These are phyloP conservation scores for Polietes domitor DNA, from an alignment of 2,888 invertebrate genomes.

Conservation along the genomic window DNA sequence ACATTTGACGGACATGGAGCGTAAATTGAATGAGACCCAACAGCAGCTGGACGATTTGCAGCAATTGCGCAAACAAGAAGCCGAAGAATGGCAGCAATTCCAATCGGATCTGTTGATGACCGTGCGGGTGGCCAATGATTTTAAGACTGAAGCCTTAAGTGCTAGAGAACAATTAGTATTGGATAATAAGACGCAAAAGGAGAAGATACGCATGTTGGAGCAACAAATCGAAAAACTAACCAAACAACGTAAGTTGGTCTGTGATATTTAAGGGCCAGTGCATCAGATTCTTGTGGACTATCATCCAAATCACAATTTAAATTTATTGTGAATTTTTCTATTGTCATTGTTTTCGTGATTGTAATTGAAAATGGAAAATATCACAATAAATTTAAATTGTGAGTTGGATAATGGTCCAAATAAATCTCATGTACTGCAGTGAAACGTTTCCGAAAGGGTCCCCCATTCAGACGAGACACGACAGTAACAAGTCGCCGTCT, in stretches of 20 bases:
- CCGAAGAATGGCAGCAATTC: slow-evolving; percentile 95
- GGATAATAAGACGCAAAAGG: slow-evolving; percentile 91
- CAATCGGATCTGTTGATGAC: slow-evolving; percentile 95
- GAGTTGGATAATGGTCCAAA: no score
- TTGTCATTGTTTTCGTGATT: no score
- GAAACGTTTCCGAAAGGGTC: no score
- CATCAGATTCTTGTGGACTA: no score
- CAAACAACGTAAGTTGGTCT: slow-evolving; percentile 79
- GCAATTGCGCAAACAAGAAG: slow-evolving; percentile 84
- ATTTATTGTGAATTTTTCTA: no score
- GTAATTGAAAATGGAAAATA: no score
- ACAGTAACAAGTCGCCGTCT: no score
- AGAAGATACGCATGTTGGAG: slow-evolving; percentile 88
- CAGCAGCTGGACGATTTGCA: slow-evolving; percentile 85
- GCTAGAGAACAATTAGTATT: slow-evolving; percentile 91
- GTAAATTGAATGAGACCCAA: slow-evolving; percentile 86
- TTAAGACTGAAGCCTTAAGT: slow-evolving; percentile 96
- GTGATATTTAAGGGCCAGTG: no score
- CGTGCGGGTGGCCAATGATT: slow-evolving; percentile 97
- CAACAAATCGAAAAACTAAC: slow-evolving; percentile 91
- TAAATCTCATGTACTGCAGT: no score
- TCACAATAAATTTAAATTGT: no score
- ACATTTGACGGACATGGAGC: slow-evolving; percentile 87
- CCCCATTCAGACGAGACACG: no score
- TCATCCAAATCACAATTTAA: no score